Percentiles rank a stretch among this genome's conserved stretches.
phyloP scores from a whole-genome alignment of 2,888 invertebrate species.

The Hypolimnas misippus region DNA sequence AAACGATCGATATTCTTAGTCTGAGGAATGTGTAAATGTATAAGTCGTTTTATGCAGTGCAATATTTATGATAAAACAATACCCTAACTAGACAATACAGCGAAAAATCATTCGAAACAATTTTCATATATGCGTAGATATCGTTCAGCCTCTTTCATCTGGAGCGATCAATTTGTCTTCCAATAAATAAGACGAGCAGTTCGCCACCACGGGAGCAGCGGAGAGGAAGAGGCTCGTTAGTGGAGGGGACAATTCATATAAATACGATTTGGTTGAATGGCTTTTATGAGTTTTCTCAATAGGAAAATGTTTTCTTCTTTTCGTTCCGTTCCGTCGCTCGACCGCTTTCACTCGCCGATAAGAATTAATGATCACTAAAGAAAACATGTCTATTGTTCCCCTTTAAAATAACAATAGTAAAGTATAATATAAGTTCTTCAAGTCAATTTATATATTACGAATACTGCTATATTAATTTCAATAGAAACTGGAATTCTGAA shows the following conservation, averaged over 20 bases:
- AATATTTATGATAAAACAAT: too few relatives aligned
- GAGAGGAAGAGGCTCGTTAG: constrained; percentile 9
- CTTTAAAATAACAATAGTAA: too few relatives aligned
- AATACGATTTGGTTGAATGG: constrained; percentile 16
- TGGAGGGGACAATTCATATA: constrained; percentile 13
- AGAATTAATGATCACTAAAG: constrained; percentile 3
- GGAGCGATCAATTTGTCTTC: constrained; percentile 1
- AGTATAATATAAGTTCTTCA: too few relatives aligned
- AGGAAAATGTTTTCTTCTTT: constrained; percentile 5
- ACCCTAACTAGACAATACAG: too few relatives aligned
- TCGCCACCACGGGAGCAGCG: constrained; percentile 1
- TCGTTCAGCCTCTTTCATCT: not conserved
- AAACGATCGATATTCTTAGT: too few relatives aligned
- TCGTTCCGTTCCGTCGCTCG: not conserved
- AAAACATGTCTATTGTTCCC: constrained; percentile 1
- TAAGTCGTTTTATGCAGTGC: too few relatives aligned
- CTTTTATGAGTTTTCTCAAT: constrained; percentile 15
- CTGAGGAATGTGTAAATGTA: too few relatives aligned
- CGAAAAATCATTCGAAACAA: not conserved
- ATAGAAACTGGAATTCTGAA: too few relatives aligned
- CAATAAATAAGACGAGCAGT: constrained; percentile 2
- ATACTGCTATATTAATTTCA: too few relatives aligned
- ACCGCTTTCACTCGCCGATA: not conserved
- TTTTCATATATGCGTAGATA: not conserved
- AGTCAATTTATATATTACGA: too few relatives aligned